Base-by-base conservation (phyloP, 2,888 invertebrate genomes). In the Acronicta aceris region DNA sequence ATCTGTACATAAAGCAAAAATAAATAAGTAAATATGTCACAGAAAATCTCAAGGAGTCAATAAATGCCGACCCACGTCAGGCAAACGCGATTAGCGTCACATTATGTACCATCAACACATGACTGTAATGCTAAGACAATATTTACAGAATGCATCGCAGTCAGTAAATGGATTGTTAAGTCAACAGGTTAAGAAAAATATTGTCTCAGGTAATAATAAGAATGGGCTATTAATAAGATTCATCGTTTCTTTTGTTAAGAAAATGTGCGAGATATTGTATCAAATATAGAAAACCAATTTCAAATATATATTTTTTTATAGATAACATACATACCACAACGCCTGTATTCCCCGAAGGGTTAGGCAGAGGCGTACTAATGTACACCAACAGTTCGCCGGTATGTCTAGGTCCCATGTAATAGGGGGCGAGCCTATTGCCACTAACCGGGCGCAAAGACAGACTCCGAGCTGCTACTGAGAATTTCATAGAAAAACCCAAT, bases 81-180 rank as follows among this genome's bases (percentile, higher is more conserved):
- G 41, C 40, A 48, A 52, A 54, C 40, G 46, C 5, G 15, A 65
- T 43, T 33, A 52, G 40, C 13, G 13, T n/a, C n/a, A n/a, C 57
- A 48, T 30, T 21, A 43, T 57, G 15, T 15, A 43, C 47, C 17
- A 13, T 30, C 27, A 25, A 21, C 36, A 58, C 9, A 46, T 13
- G 46, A 54, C 17, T 30, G 1, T 7, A 36, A 49, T 50, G 15
- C n/a, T 16, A 27, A 53, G 38, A 13, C 59, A 50, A 65, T 65
- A 65, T 65, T 65, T 65, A 59, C 59, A 6, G 21, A 41, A 17
- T 12, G 38, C 15, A 5, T 13, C n/a, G 25, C 36, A 21, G 33
- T 36, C 9, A 13, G 27, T 65, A 53, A 33, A 54, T 17, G 21
- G 21, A 27, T 15, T 8, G 13, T 41, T 40, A 16, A 27, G 25